Conservation (phyloP, 2,888 invertebrate genomes). For the Melipona beecheii region DNA sequence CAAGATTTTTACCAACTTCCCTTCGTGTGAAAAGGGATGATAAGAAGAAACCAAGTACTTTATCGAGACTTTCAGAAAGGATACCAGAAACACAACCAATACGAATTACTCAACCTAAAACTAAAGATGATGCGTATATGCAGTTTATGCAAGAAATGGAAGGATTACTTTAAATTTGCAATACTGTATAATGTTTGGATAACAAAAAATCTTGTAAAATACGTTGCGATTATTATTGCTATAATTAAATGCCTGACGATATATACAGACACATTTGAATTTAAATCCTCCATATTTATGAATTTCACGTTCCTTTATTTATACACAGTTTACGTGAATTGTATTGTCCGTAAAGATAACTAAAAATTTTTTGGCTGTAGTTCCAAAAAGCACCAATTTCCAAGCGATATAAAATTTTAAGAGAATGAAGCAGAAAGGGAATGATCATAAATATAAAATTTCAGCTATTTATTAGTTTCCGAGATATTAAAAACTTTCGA, state of each 20-base stretch:
- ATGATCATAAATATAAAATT: no score
- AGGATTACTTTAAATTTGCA: constrained; percentile 87
- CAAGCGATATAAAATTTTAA: no score
- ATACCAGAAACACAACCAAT: constrained; percentile 85
- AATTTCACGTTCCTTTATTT: constrained; percentile 8
- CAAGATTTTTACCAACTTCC: constrained; percentile 97
- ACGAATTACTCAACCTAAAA: constrained; percentile 85
- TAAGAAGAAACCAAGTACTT: constrained; percentile 86
- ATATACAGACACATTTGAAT: constrained; percentile 29
- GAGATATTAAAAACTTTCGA: no score
- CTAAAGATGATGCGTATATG: constrained; percentile 99
- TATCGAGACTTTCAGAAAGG: constrained; percentile 80
- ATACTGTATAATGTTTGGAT: constrained; percentile 34
- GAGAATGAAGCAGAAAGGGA: no score
- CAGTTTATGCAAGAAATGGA: constrained; percentile 99
- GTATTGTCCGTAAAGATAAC: neutral
- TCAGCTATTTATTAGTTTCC: no score
- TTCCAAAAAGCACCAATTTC: no score
- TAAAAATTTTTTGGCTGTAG: neutral
- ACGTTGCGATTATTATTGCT: constrained; percentile 35
- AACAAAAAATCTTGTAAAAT: constrained; percentile 46
- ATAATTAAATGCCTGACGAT: constrained; percentile 33
- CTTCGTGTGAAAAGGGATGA: constrained; percentile 95
- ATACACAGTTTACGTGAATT: neutral
- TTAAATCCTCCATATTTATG: constrained; percentile 3